Evolutionary conservation across 2,113 vertebrate genomes (phyloP), one percentile per base, ranked within the genome.

Genomic region (Desmodus rotundus): DNA sequence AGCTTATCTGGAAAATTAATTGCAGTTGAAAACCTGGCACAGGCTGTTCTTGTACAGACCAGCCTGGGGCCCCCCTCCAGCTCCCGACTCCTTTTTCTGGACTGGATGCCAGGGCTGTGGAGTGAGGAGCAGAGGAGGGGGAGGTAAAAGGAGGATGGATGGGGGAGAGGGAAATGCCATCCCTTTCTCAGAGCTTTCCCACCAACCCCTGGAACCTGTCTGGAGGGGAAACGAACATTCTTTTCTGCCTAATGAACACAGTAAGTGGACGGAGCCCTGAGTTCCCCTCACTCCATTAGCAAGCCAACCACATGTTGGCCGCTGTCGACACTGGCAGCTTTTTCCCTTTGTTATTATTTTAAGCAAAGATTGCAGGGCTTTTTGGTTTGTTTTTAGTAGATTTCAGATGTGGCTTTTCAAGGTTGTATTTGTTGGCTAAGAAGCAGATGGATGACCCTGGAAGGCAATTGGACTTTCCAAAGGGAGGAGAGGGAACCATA

Each of bases 1-100:
- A 76, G 83, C 93, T 95, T 87, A 95, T 95, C 93, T 96, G 91
- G 95, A 89, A 94, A 96, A 96, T 98, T 93, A 95, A 97, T 91
- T 95, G 91, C 96, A 92, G 68, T 89, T 93, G 95, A 95, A 93
- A 94, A 86, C 91, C 90, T 93, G 97, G 90, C 76, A 31, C 54
- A 84, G 70, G 17, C 22, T 22, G 36, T 72, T 76, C 54, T 93
- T 86, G 78, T 33, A 52, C 72, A 58, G 93, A 58, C 87, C 73
- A 76, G 93, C 86, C 82, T 77, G 47, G 38, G 95, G 38, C 14
- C 33, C 38, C 26, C 54, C 72, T 63, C 63, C 22, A 63, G 65
- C 84, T 96, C 50, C 22, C 0, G 2, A 81, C 72, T 95, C 54
- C 50, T 81, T 73, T 87, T 81, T 87, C 88, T 83, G 43, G 91